Evolutionary conservation across 2,888 invertebrate genomes (phyloP), one percentile per base, ranked within the genome.

Genomic region (Campoplex capitator): DNA sequence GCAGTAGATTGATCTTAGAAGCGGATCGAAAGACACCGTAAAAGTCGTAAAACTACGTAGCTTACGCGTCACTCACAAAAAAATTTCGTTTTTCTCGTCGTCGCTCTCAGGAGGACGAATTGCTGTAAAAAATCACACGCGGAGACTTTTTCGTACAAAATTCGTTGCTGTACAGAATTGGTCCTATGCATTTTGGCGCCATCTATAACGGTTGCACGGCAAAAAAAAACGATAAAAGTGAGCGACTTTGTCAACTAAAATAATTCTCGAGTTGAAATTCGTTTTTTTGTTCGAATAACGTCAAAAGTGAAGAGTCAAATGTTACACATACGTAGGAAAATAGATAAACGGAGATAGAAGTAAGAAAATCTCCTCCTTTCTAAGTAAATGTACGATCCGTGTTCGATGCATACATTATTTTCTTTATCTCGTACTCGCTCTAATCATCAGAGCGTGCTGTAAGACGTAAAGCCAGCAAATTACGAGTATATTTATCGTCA

Each of bases 401-500:
- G 32, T 32, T 62, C 32, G 3, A 62, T 62, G 42, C 42, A 42
- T 54, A 23, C 56, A 73, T 67, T 78, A 48, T 84, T 56, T 54
- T 58, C 23, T 76, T 79, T 79, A 84, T 84, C 84, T 45, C 84
- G 28, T 28, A 16, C 67, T 79, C 56, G 48, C 18, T 58, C 48
- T 65, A 79, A 68, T 45, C 67, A 38, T 67, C 48, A 38, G 65
- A 54, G 54, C 35, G 73, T 67, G 42, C 42, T 68, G 45, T 23
- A 56, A 51, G 65, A 78, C 56, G 48, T 35, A 73, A 73, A 54
- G 58, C 51, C 13, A 62, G 48, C 65, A 74, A 73, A 62, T 73
- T 54, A 78, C 42, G 28, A 73, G 70, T 16, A 51, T 80, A 80
- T 84, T 83, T 84, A 84, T 84, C 78, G 80, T 45, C 35, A 13